Conservation (phyloP, 2,113 vertebrate genomes). For the Raja brachyura region DNA sequence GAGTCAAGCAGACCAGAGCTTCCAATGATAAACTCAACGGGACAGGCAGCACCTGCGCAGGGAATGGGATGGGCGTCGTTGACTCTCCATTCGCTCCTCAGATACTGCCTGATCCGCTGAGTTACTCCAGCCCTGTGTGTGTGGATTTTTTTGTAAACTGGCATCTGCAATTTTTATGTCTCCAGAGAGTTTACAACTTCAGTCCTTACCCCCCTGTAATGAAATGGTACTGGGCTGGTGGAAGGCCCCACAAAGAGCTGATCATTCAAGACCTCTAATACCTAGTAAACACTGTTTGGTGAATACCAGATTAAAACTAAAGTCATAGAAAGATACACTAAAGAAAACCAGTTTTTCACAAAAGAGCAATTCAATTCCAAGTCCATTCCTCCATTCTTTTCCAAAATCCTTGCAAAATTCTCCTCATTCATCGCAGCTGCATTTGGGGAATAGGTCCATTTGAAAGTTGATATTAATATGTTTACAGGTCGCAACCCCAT, state of each 20-base stretch:
- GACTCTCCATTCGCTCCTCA: no score
- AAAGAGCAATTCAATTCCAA: neutral
- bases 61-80: no score
- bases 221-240: neutral
- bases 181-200: neutral
- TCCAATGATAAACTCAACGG: no score
- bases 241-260: neutral
- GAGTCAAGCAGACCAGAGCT: neutral
- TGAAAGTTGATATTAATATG: neutral
- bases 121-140: no score
- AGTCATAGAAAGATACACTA: neutral
- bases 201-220: neutral
- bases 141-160: no score
- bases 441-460: no score
- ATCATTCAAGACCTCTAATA: neutral
- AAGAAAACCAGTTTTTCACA: no score
- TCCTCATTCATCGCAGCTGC: neutral
- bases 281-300: neutral
- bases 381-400: neutral
- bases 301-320: neutral
- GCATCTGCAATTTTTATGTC: no score
- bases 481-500: no score
- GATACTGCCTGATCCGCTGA: no score
- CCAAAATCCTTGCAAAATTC: neutral
- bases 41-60: no score